These are phyloP conservation scores for Hypena proboscidalis DNA, from an alignment of 2,888 invertebrate genomes.

Conservation along the genomic window DNA sequence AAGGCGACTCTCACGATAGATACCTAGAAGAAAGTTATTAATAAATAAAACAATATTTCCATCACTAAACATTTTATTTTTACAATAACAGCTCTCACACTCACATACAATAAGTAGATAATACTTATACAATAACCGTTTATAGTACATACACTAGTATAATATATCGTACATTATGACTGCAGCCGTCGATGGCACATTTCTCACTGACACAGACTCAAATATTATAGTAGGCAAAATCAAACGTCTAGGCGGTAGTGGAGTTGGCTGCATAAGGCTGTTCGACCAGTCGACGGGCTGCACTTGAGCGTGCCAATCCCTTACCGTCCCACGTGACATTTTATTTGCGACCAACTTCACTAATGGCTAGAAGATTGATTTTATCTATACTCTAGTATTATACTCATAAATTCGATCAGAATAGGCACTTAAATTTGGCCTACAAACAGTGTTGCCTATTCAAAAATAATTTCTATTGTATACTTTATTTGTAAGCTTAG, in stretches of 20 bases:
- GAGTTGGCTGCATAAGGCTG: too few relatives aligned
- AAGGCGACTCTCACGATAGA: too few relatives aligned
- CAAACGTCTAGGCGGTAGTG: too few relatives aligned
- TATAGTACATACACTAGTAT: constrained; percentile 27
- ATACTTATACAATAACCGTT: constrained; percentile 67
- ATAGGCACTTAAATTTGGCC: constrained; percentile 46
- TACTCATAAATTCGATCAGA: constrained; percentile 55
- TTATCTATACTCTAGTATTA: constrained; percentile 12
- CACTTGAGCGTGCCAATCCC: too few relatives aligned
- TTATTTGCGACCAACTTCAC: too few relatives aligned
- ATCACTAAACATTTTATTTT: constrained; percentile 73
- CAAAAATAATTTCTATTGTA: constrained; percentile 18
- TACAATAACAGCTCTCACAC: constrained; percentile 68
- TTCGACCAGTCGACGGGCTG: too few relatives aligned
- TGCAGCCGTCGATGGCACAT: constrained; percentile 19
- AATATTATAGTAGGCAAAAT: too few relatives aligned
- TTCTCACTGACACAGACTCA: constrained; percentile 19
- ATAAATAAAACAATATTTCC: constrained; percentile 21
- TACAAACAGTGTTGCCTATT: constrained; percentile 20
- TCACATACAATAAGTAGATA: constrained; percentile 73
- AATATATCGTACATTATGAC: constrained; percentile 32
- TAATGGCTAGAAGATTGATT: constrained; percentile 14
- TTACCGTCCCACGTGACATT: too few relatives aligned
- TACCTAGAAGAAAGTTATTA: background rate
- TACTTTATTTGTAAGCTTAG: constrained; percentile 5